A percentile compares a stretch with the other conserved stretches of the same genome.
phyloP scores from a whole-genome alignment of 1,140 invertebrate genomes.

The Acromyrmex heyeri region DNA sequence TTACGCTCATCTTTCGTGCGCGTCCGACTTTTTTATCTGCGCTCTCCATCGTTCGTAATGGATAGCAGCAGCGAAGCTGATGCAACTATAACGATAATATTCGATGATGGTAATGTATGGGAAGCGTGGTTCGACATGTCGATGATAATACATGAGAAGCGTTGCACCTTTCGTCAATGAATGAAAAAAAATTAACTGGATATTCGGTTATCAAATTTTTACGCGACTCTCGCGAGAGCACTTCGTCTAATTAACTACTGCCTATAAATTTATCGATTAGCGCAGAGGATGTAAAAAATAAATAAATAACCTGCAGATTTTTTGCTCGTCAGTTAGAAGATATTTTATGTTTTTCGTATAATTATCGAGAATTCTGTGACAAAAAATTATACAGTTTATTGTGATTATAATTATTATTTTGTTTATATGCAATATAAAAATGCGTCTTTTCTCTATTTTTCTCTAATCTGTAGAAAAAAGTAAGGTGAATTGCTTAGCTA shows the following conservation, averaged over 20 bases:
- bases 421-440: too few relatives aligned
- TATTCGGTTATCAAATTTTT: slow-evolving; percentile 48
- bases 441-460: too few relatives aligned
- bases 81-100: slow-evolving; percentile 47
- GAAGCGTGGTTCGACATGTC: slow-evolving; percentile 13
- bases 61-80: background rate
- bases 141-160: slow-evolving; percentile 30
- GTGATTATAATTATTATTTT: background rate
- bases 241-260: background rate
- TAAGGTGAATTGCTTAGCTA: too few relatives aligned
- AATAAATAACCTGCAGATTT: background rate
- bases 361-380: background rate
- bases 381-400: background rate
- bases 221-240: background rate
- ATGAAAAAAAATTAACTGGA: slow-evolving; percentile 39
- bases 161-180: slow-evolving; percentile 12
- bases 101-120: slow-evolving; percentile 4
- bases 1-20: background rate
- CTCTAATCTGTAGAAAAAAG: too few relatives aligned
- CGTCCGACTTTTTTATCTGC: background rate
- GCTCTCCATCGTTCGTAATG: background rate
- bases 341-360: background rate
- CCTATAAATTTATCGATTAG: background rate
- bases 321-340: background rate
- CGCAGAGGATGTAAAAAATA: background rate